These are phyloP conservation scores for Myotis pilosus DNA, from an alignment of 2,797 vertebrate genomes.

Conservation along the genomic window DNA sequence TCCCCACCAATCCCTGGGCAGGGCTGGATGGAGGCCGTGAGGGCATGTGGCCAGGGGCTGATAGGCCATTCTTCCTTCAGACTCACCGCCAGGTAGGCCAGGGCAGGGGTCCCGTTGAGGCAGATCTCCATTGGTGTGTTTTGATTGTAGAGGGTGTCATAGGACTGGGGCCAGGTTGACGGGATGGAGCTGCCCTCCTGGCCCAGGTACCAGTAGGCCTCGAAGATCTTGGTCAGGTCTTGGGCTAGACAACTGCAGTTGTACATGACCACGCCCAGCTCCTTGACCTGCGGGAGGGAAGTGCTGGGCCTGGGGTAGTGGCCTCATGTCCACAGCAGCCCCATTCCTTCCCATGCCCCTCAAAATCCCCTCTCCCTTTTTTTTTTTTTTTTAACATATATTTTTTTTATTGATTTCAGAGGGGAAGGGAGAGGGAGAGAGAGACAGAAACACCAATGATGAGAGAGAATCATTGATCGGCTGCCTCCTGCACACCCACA, in stretches of 20 bases:
- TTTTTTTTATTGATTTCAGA: no score
- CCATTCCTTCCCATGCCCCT: not conserved
- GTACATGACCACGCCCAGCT: slow-evolving; percentile 90
- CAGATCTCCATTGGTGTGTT: slow-evolving; percentile 88
- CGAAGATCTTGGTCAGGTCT: slow-evolving; percentile 93
- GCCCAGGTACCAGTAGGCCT: slow-evolving; percentile 93
- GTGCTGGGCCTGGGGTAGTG: not conserved
- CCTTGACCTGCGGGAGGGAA: slow-evolving; percentile 89
- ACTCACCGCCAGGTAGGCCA: slow-evolving; percentile 91
- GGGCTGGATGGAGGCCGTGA: accelerated
- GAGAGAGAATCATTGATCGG: no score
- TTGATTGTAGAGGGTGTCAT: slow-evolving; percentile 89
- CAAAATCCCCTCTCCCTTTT: no score
- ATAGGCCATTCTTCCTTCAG: not conserved
- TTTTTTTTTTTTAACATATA: no score
- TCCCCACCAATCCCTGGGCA: not conserved
- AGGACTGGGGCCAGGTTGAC: slow-evolving; percentile 88
- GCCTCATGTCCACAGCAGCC: not conserved
- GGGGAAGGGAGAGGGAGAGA: no score
- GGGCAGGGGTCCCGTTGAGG: slow-evolving; percentile 88
- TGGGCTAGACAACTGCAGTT: slow-evolving; percentile 94
- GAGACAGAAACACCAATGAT: no score
- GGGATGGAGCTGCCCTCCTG: slow-evolving; percentile 86
- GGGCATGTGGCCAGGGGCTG: accelerated
- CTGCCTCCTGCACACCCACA: no score